Conservation (phyloP, 2,113 vertebrate species). For the Antidorcas marsupialis region DNA sequence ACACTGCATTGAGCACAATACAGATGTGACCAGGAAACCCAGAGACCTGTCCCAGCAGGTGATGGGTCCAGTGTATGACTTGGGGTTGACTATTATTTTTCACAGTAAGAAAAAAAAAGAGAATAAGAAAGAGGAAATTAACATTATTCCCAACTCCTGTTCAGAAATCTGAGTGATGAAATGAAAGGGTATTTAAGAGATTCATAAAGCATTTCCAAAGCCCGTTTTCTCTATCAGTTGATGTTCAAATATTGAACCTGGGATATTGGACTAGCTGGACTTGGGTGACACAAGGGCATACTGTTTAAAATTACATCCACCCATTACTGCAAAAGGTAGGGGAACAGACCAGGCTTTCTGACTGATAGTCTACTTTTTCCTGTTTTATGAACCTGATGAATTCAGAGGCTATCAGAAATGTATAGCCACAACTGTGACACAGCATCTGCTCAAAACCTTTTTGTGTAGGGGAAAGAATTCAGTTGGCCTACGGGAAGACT, state of each 20-base stretch:
- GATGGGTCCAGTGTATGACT: conserved; percentile 46
- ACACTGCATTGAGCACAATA: conserved; percentile 42
- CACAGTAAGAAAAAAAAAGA: background rate
- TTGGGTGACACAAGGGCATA: background rate
- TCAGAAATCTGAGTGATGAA: background rate
- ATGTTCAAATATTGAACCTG: background rate
- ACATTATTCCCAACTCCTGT: background rate
- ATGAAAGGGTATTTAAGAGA: background rate
- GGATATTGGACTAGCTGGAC: background rate
- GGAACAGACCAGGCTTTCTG: background rate
- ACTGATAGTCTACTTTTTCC: background rate
- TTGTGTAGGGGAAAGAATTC: background rate
- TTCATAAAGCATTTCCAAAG: background rate
- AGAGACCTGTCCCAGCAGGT: conserved; percentile 58
- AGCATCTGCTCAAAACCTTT: background rate
- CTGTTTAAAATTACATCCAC: background rate
- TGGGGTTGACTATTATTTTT: background rate
- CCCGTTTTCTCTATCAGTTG: background rate
- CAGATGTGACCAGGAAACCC: conserved; percentile 43
- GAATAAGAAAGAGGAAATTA: background rate
- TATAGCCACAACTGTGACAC: background rate
- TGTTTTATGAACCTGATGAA: background rate
- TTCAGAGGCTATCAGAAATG: background rate
- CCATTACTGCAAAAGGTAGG: fast-evolving
- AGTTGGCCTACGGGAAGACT: background rate